Evolutionary conservation across 2,888 invertebrate genomes (phyloP).

Genomic region (Emesis castigata): DNA sequence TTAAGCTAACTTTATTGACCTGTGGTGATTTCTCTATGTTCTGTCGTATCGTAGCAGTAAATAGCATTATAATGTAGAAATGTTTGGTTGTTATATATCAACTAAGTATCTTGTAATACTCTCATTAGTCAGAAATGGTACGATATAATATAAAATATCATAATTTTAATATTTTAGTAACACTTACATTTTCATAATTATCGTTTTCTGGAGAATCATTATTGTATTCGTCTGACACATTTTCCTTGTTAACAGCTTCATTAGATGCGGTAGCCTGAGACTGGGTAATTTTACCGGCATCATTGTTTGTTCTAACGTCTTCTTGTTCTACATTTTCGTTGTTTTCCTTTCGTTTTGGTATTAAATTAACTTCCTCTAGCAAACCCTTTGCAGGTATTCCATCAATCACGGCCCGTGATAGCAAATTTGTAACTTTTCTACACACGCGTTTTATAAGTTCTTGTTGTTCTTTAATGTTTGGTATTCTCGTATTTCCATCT

Average conservation of each 20-base stretch:
- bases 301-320: neutral
- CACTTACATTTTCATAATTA: neutral
- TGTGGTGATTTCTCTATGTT: no score
- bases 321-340: neutral
- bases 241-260: neutral
- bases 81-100: no score
- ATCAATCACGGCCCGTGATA: neutral
- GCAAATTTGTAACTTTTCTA: neutral
- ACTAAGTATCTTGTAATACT: no score
- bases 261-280: neutral
- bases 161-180: neutral
- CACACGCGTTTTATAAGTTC: neutral
- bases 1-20: no score
- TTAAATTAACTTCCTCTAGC: neutral
- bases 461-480: neutral
- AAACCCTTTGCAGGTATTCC: neutral
- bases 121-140: no score
- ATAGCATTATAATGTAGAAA: no score
- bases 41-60: no score
- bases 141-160: no score
- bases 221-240: neutral
- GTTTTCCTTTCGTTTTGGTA: neutral
- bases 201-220: neutral
- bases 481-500: neutral
- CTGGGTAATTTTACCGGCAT: neutral